Evolutionary conservation across 1,140 invertebrate genomes (phyloP).

Genomic region (Drosophila serrata): DNA sequence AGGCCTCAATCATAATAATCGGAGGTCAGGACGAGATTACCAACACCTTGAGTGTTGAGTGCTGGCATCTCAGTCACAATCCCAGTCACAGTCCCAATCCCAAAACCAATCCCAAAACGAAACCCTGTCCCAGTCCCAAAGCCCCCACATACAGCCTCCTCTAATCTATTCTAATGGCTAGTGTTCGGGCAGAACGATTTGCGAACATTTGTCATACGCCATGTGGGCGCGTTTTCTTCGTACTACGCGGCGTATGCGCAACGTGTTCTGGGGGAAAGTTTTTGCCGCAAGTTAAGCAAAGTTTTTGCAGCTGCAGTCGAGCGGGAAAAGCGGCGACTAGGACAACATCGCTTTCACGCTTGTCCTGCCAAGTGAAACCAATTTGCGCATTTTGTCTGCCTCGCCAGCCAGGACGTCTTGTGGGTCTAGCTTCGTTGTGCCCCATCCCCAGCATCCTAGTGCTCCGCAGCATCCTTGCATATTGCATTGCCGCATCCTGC

Average conservation of each 20-base stretch:
- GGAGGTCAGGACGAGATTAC: conserved; percentile 25
- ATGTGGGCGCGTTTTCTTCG: conserved; percentile 25
- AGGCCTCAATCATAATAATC: conserved; percentile 24
- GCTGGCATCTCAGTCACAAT: conserved; percentile 1
- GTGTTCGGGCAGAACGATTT: conserved; percentile 35
- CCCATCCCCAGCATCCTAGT: conserved; percentile 1
- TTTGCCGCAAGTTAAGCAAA: conserved; percentile 53
- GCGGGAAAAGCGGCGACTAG: conserved; percentile 28
- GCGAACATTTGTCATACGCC: conserved; percentile 54
- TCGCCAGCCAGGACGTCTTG: conserved; percentile 20
- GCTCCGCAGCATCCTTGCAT: conserved; percentile 9
- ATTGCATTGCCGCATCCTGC: conserved; percentile 35
- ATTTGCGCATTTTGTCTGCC: conserved; percentile 66
- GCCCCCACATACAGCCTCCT: not conserved
- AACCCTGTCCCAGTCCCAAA: not conserved
- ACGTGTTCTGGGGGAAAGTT: conserved; percentile 28
- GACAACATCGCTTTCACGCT: conserved; percentile 67
- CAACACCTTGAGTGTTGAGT: conserved; percentile 47
- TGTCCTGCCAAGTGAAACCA: conserved; percentile 63
- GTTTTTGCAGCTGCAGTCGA: conserved; percentile 21
- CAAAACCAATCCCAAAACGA: not conserved
- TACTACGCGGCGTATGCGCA: conserved; percentile 37
- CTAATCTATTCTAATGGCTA: conserved; percentile 38
- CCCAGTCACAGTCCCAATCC: not conserved
- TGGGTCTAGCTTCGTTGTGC: not conserved